A percentile compares a stretch with the other conserved stretches of the same genome.
These are phyloP conservation scores for Andrena minutula DNA, from an alignment of 2,888 invertebrate species.

Conservation along the genomic window DNA sequence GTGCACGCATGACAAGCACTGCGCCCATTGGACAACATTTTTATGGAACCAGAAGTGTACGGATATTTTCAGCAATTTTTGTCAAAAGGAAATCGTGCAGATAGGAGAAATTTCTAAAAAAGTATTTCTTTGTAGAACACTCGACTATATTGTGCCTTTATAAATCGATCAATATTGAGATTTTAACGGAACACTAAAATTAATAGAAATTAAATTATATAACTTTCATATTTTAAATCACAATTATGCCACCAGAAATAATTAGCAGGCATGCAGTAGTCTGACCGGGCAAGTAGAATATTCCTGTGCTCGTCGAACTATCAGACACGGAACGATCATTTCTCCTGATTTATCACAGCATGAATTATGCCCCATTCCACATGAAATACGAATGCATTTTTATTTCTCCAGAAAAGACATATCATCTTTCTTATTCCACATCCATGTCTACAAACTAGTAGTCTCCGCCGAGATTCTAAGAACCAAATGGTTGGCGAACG, in stretches of 20 bases:
- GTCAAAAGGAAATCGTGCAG: too few species aligned
- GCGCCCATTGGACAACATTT: not conserved
- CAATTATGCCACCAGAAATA: not conserved
- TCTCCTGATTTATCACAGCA: not conserved
- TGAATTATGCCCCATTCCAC: not conserved
- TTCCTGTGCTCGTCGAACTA: too few species aligned
- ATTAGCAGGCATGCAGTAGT: not conserved
- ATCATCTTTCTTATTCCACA: not conserved
- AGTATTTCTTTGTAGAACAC: not conserved
- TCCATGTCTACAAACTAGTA: not conserved
- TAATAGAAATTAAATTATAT: not conserved
- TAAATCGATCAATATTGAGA: not conserved
- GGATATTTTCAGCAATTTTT: not conserved
- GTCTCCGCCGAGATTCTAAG: not conserved
- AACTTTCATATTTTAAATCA: not conserved
- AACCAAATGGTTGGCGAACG: conserved; percentile 1
- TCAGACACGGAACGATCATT: too few species aligned
- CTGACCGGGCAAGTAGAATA: too few species aligned
- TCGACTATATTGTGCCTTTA: not conserved
- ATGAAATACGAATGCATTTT: not conserved
- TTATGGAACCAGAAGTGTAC: not conserved
- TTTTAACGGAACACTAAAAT: not conserved
- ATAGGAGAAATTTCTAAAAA: too few species aligned
- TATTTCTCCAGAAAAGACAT: not conserved
- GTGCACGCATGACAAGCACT: not conserved